phyloP scores from a whole-genome alignment of 2,888 invertebrate species.

The Noctua janthina region DNA sequence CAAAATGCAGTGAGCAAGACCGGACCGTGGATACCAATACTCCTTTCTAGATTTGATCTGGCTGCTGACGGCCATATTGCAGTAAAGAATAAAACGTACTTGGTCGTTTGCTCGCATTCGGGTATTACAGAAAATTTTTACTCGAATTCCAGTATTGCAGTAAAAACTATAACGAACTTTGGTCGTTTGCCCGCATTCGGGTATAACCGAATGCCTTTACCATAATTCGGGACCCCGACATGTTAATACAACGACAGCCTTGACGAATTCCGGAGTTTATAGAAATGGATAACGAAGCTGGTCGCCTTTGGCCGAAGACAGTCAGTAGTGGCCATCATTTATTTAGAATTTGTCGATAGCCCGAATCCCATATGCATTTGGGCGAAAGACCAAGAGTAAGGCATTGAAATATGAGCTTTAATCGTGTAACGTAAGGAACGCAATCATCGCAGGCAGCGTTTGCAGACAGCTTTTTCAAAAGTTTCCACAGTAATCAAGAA shows the following conservation, averaged over 20 bases:
- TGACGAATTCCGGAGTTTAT: background rate
- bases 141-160: background rate
- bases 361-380: too few relatives aligned
- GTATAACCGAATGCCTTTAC: background rate
- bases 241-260: background rate
- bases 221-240: background rate
- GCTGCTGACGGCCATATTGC: background rate
- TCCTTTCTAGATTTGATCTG: background rate
- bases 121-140: background rate
- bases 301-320: background rate
- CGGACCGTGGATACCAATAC: background rate
- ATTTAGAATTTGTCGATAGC: background rate
- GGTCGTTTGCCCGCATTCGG: background rate
- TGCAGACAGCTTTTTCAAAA: background rate
- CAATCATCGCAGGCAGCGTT: background rate
- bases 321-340: background rate
- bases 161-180: background rate
- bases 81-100: background rate
- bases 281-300: background rate
- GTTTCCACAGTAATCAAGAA: slow-evolving; percentile 14
- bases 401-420: background rate
- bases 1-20: background rate
- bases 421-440: background rate
- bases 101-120: background rate
- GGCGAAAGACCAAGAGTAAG: background rate